Percentiles rank a stretch among this genome's conserved stretches.
Evolutionary conservation across 2,888 invertebrate species (phyloP).

Genomic region (Plagiodera versicolora): DNA sequence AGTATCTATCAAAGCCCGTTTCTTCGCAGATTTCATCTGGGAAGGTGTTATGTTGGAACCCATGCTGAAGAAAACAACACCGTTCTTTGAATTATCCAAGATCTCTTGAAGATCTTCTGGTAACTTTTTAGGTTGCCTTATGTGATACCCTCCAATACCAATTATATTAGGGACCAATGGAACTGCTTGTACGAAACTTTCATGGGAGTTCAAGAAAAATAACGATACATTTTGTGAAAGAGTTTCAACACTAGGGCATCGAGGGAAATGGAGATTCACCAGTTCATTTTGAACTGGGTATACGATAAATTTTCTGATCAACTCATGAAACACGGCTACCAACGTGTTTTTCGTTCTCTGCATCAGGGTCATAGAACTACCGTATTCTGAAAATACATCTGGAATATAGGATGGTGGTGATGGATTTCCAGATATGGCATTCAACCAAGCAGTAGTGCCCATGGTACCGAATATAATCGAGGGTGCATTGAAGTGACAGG

Average conservation of each 20-base stretch:
- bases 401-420: conserved; percentile 58
- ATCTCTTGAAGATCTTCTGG: conserved; percentile 57
- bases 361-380: conserved; percentile 57
- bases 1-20: conserved; percentile 59
- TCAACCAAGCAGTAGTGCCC: conserved; percentile 54
- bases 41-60: conserved; percentile 63
- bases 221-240: conserved; percentile 41
- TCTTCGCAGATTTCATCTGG: conserved; percentile 58
- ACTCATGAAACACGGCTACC: conserved; percentile 19
- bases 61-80: conserved; percentile 63
- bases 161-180: conserved; percentile 62
- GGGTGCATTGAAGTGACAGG: conserved; percentile 46
- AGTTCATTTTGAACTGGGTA: conserved; percentile 38
- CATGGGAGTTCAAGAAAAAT: conserved; percentile 52
- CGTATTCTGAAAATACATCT: conserved; percentile 50
- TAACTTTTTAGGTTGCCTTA: conserved; percentile 39
- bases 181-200: conserved; percentile 56
- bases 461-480: conserved; percentile 52
- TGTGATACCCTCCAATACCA: conserved; percentile 62
- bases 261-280: conserved; percentile 42
- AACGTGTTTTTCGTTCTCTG: conserved; percentile 59
- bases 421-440: conserved; percentile 56
- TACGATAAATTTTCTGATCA: conserved; percentile 31
- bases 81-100: conserved; percentile 58
- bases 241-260: conserved; percentile 37